Evolutionary conservation across 1,140 invertebrate species (phyloP), one percentile per base, ranked within the genome.

Genomic region (Andricus grossulariae): DNA sequence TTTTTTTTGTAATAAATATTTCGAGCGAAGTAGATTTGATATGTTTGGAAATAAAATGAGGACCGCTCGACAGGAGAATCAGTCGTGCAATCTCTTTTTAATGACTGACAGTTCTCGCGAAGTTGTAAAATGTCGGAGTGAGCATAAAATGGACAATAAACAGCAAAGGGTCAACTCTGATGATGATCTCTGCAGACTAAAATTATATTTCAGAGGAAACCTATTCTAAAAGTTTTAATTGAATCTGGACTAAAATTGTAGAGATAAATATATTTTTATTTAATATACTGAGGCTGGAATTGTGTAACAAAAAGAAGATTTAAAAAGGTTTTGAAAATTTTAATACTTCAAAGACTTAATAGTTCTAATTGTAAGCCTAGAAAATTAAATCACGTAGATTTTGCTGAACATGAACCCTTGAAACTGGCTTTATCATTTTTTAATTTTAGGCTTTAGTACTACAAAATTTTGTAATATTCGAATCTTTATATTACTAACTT

Each of bases 81-180:
- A 66, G 12, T 66, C 25, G 39, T 66, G 13, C 60, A 66, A 66
- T 66, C n/a, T 66, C 60, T 66, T 66, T 66, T 66, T 39, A 66
- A 66, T 66, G 60, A 66, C 60, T 32, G 60, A 25, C 60, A 39
- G 60, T 66, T 66, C 32, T 66, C 60, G 25, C 39, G 60, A 66
- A 66, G 60, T n/a, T 66, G 60, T 66, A 39, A 66, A 66, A 66
- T 32, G 25, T n/a, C 60, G 0, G 39, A 66, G 60, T 66, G 60
- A 39, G 32, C 60, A 66, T 66, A 39, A 66, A 66, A n/a, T 66
- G 25, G 60, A 66, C 45, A 45, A 15, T 66, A 66, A 66, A 66
- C 60, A 66, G 5, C 25, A 25, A 66, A n/a, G 60, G 60, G 60
- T 66, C 60, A 66, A 66, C 25, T 25, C 7, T 25, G 39, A 66